A percentile compares a stretch with the other conserved stretches of the same genome.
Conservation (phyloP, 2,797 vertebrate species). For the Crocidura indochinensis region DNA sequence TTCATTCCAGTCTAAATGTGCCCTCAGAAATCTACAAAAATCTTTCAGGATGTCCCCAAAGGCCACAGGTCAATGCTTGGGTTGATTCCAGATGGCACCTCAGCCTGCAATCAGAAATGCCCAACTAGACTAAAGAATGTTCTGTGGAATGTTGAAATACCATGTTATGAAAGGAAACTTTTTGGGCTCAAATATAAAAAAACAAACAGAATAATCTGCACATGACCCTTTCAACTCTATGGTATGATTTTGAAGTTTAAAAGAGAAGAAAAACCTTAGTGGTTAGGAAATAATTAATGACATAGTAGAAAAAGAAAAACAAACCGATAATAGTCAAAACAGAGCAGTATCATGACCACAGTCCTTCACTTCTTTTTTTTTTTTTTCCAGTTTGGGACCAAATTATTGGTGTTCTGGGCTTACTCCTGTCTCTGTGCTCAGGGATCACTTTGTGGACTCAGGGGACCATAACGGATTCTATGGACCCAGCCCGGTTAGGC, state of each 20-base stretch:
- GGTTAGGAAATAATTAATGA: slow-evolving; percentile 69
- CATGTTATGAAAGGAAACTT: slow-evolving; percentile 65
- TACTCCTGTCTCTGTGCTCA: too few species aligned
- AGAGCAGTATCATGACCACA: rapidly evolving
- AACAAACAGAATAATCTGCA: slow-evolving; percentile 51
- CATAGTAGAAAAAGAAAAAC: slow-evolving; percentile 11
- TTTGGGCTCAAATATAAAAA: slow-evolving; percentile 53
- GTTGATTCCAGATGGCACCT: slow-evolving; percentile 44
- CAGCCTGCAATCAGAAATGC: slow-evolving; percentile 57
- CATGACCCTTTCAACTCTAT: slow-evolving; percentile 58
- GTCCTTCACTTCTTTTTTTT: background rate
- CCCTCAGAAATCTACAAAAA: slow-evolving; percentile 28
- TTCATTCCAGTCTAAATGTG: slow-evolving; percentile 49
- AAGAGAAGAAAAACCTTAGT: background rate
- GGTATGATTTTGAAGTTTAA: slow-evolving; percentile 63
- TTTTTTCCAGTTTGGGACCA: too few species aligned
- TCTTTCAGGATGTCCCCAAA: slow-evolving; percentile 29
- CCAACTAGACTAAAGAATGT: slow-evolving; percentile 38
- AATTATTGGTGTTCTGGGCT: too few species aligned
- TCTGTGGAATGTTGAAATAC: slow-evolving; percentile 72
- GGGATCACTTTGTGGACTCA: too few species aligned
- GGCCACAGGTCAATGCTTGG: slow-evolving; percentile 21
- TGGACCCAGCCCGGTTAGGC: too few species aligned
- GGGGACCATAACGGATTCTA: too few species aligned
- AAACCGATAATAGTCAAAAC: slow-evolving; percentile 63